Conservation (phyloP, 1,140 invertebrate species). For the Hylyphantes graminicola region DNA sequence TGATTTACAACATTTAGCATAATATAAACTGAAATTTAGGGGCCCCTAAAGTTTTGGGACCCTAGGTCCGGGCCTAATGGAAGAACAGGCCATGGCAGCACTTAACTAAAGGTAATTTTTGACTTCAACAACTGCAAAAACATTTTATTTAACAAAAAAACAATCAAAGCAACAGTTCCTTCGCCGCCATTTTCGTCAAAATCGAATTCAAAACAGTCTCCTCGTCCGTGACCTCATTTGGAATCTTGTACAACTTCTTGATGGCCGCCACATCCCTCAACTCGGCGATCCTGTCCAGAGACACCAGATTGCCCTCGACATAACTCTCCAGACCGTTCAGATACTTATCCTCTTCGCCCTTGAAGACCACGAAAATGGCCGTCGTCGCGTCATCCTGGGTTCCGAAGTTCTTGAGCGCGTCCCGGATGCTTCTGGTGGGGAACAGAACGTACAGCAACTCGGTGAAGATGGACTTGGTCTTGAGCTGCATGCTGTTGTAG, state of each 20-base stretch:
- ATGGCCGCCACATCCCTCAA: neutral
- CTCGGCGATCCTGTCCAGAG: neutral
- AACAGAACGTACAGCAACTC: slow-evolving; percentile 39
- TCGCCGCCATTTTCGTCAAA: slow-evolving; percentile 25
- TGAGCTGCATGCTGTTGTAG: neutral
- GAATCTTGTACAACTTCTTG: slow-evolving; percentile 41
- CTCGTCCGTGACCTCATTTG: neutral
- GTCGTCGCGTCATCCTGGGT: slow-evolving; percentile 16
- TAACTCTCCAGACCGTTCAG: neutral
- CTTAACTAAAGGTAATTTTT: too few species aligned
- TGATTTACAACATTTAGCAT: too few species aligned
- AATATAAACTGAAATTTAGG: too few species aligned
- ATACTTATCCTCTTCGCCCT: neutral
- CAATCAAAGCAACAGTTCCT: slow-evolving; percentile 21
- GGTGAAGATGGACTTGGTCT: slow-evolving; percentile 26
- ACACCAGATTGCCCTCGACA: neutral
- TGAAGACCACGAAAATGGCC: slow-evolving; percentile 21
- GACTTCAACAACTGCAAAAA: neutral
- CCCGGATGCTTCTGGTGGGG: slow-evolving; percentile 34
- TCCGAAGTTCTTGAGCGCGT: slow-evolving; percentile 13
- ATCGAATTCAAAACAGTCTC: slow-evolving; percentile 30
- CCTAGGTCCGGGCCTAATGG: too few species aligned
- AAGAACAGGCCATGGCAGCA: too few species aligned
- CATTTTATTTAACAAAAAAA: neutral
- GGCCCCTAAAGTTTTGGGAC: too few species aligned